Percentiles rank a stretch among this genome's conserved stretches.
These are phyloP conservation scores for Darevskia mixta DNA, from an alignment of 2,797 vertebrate genomes.

Conservation along the genomic window DNA sequence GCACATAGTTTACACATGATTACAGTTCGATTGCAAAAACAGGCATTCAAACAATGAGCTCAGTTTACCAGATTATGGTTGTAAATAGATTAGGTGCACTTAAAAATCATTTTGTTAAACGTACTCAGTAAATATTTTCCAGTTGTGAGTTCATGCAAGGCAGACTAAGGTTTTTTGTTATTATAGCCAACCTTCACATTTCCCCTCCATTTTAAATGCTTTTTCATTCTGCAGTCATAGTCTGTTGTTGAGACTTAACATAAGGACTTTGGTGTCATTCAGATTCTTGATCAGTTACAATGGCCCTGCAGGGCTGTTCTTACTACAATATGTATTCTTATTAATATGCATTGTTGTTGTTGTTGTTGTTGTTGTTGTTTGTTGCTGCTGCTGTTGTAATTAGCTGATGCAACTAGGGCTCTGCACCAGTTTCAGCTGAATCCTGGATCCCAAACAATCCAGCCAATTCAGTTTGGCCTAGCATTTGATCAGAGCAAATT, in stretches of 20 bases:
- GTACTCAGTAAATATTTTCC: slow-evolving; percentile 71
- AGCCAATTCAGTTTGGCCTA: too few relatives aligned
- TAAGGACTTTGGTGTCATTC: background rate
- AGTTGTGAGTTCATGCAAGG: slow-evolving; percentile 57
- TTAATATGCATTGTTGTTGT: background rate
- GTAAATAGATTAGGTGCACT: slow-evolving; percentile 72
- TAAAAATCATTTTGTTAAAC: slow-evolving; percentile 68
- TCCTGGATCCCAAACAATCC: too few relatives aligned
- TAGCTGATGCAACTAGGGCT: too few relatives aligned
- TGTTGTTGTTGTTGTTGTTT: too few relatives aligned
- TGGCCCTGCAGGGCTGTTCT: background rate
- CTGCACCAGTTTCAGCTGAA: too few relatives aligned
- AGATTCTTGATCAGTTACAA: background rate
- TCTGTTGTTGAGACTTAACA: background rate
- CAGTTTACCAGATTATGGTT: slow-evolving; percentile 73
- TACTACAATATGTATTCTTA: background rate
- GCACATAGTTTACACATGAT: slow-evolving; percentile 74
- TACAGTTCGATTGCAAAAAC: slow-evolving; percentile 73
- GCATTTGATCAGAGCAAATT: too few relatives aligned
- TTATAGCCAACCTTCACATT: background rate
- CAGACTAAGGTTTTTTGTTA: background rate
- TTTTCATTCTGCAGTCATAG: background rate
- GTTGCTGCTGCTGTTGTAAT: too few relatives aligned
- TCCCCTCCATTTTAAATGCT: background rate
- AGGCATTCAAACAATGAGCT: slow-evolving; percentile 72